Conservation (phyloP, 2,113 vertebrate species). For the Guaruba guarouba region DNA sequence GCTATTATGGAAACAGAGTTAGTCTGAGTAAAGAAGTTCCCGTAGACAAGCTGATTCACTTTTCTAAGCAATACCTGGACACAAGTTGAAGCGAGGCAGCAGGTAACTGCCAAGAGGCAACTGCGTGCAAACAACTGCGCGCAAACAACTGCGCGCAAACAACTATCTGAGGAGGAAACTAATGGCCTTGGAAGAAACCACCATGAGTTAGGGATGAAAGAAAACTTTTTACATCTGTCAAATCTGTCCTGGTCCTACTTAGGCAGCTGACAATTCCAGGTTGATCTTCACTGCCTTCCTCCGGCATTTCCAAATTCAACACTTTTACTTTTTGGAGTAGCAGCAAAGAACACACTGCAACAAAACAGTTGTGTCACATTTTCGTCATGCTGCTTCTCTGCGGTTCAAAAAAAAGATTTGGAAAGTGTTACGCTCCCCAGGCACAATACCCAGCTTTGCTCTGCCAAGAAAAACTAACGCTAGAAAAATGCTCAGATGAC, state of each 20-base stretch:
- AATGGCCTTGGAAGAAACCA: not conserved
- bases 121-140: not conserved
- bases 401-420: constrained; percentile 12
- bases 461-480: constrained; percentile 55
- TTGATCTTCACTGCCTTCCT: not conserved
- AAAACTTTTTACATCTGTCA: constrained; percentile 28
- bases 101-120: constrained; percentile 6
- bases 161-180: not conserved
- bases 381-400: not conserved
- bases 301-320: not conserved
- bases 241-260: not conserved
- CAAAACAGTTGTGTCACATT: constrained; percentile 16
- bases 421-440: constrained; percentile 51
- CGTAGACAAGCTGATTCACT: not conserved
- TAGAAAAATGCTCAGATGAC: constrained; percentile 60
- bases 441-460: constrained; percentile 33
- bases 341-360: not conserved
- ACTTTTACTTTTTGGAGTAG: not conserved
- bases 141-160: not conserved
- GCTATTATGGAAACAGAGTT: not conserved
- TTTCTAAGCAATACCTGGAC: not conserved
- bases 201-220: not conserved
- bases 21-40: not conserved
- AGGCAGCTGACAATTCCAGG: not conserved
- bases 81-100: not conserved